These are phyloP conservation scores for Orchesella flavescens DNA, from an alignment of 2,888 invertebrate genomes.

Conservation along the genomic window DNA sequence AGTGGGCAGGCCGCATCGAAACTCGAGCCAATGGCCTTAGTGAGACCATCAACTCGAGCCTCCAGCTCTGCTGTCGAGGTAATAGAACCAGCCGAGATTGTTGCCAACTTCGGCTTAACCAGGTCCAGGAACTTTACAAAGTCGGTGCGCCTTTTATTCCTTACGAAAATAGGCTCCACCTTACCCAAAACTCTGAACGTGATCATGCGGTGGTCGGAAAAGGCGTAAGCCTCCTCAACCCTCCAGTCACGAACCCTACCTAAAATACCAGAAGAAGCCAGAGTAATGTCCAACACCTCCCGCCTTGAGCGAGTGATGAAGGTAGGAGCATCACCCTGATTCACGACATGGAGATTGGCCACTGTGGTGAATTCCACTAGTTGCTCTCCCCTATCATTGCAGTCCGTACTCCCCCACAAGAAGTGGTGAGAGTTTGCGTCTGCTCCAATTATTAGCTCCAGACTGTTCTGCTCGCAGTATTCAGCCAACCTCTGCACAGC, in stretches of 20 bases:
- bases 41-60: not conserved
- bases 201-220: constrained; percentile 60
- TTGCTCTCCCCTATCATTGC: constrained; percentile 39
- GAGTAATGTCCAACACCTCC: constrained; percentile 57
- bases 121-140: constrained; percentile 8
- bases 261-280: constrained; percentile 4
- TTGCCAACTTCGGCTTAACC: not conserved
- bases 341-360: constrained; percentile 39
- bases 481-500: constrained; percentile 6
- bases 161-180: not conserved
- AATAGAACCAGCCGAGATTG: not conserved
- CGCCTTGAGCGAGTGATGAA: constrained; percentile 42
- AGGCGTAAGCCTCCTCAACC: constrained; percentile 39
- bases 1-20: constrained; percentile 35
- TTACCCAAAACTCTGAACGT: not conserved
- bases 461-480: constrained; percentile 12
- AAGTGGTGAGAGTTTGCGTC: constrained; percentile 64
- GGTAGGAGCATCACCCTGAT: constrained; percentile 55
- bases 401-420: constrained; percentile 47
- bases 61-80: not conserved
- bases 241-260: constrained; percentile 49
- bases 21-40: not conserved
- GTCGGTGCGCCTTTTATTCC: constrained; percentile 47
- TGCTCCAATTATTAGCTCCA: constrained; percentile 42
- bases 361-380: constrained; percentile 37